Evolutionary conservation across 2,888 invertebrate genomes (phyloP), one percentile per base, ranked within the genome.

Genomic region (Vanessa cardui): DNA sequence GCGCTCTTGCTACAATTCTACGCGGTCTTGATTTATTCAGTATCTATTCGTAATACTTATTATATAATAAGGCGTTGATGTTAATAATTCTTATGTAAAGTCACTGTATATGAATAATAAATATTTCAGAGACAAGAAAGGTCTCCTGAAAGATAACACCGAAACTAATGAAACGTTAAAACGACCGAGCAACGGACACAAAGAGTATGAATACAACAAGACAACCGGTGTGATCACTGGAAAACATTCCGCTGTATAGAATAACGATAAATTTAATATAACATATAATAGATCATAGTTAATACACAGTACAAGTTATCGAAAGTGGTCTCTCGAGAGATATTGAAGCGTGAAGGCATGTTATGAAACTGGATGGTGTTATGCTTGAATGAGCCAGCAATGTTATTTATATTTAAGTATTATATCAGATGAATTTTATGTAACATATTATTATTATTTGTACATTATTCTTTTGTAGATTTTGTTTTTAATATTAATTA

Each of bases 201-300:
- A 82, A 81, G 89, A 91, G 74, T 90, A 79, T 70, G 88, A 90
- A 75, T 91, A 91, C 78, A 90, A 91, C 77, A 91, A 90, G 77
- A 86, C 80, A 62, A 92, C 92, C 7, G 92, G 92, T 64, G 80
- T 87, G 69, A 89, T 92, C 70, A 92, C 91, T 66, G 92, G 92
- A 49, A 92, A 91, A 83, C 90, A 92, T 87, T 92, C 92, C 75
- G 80, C 88, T 49, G 92, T 92, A 63, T 92, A 85, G 77, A 44
- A 62, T 46, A n/a, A 20, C 16, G n/a, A 47, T 56, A 46, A 50
- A 52, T 52, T 58, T 33, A 33, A 15, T 15, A 31, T 58, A 45
- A 18, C 9, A 20, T 9, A 49, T 44, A 20, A 15, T 18, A 58
- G 52, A 26, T 26, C 15, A 52, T 64, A 58, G 39, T 58, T 64